These are phyloP conservation scores for Microtus pennsylvanicus DNA, from an alignment of 2,113 vertebrate genomes.

Conservation along the genomic window DNA sequence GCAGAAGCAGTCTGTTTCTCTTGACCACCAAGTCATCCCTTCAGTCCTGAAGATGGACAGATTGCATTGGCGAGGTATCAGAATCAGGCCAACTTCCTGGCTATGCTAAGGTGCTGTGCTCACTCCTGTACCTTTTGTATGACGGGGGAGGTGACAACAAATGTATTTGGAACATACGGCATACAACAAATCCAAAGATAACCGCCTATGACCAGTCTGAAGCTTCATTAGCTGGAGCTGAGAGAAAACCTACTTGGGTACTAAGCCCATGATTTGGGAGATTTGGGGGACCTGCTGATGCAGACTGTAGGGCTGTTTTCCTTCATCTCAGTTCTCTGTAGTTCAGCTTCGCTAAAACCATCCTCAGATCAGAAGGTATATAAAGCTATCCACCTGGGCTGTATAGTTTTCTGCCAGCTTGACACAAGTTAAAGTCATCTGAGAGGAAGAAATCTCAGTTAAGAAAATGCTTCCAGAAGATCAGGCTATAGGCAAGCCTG, in stretches of 20 bases:
- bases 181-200: neutral
- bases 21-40: neutral
- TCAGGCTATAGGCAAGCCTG: neutral
- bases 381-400: neutral
- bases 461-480: neutral
- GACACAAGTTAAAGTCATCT: neutral
- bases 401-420: neutral
- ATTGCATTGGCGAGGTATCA: neutral
- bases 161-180: neutral
- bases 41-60: too few relatives aligned
- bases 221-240: neutral
- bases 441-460: neutral
- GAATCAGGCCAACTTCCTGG: neutral
- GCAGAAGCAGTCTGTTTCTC: neutral
- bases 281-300: neutral
- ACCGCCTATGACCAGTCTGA: neutral
- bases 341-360: neutral
- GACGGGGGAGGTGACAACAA: neutral
- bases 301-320: neutral
- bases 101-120: neutral
- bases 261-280: neutral
- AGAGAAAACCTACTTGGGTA: neutral
- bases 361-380: neutral
- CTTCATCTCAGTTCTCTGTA: neutral
- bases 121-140: neutral